Evolutionary conservation across 2,113 vertebrate genomes (phyloP).

Genomic region (Corythoichthys intestinalis): DNA sequence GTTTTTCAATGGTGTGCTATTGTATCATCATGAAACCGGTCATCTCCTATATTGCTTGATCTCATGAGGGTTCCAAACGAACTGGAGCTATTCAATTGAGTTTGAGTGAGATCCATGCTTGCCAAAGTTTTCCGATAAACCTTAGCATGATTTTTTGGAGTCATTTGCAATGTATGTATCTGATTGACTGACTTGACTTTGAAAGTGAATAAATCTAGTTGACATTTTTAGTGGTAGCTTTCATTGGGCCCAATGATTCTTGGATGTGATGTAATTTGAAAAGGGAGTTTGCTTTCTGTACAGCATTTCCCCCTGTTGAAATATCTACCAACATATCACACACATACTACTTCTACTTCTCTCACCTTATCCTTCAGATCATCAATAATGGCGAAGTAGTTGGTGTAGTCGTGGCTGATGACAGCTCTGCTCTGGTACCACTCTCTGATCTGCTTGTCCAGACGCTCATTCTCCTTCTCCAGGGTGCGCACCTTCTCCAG

Average conservation of each 20-base stretch:
- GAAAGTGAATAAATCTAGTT: not conserved
- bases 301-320: not conserved
- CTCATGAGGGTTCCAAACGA: not conserved
- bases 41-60: not conserved
- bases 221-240: not conserved
- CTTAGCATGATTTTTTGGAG: too few species aligned
- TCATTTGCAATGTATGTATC: not conserved
- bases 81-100: not conserved
- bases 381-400: slow-evolving; percentile 53
- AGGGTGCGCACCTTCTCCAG: slow-evolving; percentile 68
- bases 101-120: not conserved
- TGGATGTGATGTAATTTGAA: slow-evolving; percentile 5
- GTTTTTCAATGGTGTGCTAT: too few species aligned
- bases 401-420: slow-evolving; percentile 47
- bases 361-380: slow-evolving; percentile 65
- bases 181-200: not conserved
- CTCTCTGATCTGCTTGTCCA: slow-evolving; percentile 67
- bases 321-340: not conserved
- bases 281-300: not conserved
- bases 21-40: too few species aligned
- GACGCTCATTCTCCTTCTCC: slow-evolving; percentile 57
- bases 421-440: slow-evolving; percentile 49
- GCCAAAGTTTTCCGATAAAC: not conserved
- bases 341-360: slow-evolving; percentile 1
- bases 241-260: not conserved